Evolutionary conservation across 2,797 vertebrate species (phyloP), one percentile per base, ranked within the genome.

Genomic region (Centropyge bicolor): DNA sequence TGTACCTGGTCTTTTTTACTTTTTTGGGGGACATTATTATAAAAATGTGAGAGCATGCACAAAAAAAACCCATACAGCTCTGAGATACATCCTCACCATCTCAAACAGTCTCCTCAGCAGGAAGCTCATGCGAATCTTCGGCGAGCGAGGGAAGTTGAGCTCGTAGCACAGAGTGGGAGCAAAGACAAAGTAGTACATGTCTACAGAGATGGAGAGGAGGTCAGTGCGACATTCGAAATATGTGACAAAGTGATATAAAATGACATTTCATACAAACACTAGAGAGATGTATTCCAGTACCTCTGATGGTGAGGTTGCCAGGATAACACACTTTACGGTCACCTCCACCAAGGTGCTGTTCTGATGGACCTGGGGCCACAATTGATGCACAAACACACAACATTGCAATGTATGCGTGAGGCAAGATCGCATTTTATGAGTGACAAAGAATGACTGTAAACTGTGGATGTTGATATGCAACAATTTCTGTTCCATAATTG

Each of bases 81-180:
- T 70, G 22, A 63, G 8, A 74, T 17, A 19, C 79, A 78, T 71
- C 51, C 96, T 96, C 88, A 98, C 97, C 97, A 98, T 97, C 89
- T 98, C 97, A 60, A 96, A 92, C 62, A 98, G 91, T 69, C 97
- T 92, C 81, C 97, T 94, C 60, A 98, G 88, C 64, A 98, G 91
- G 89, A 98, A 98, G 31, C 96, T 92, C 92, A 96, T 96, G 27
- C 97, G 95, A 24, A 98, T 89, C 5, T 93, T 94, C 0, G 96
- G 91, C 3, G 97, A 97, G 19, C 97, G 96, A 1, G 97, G 97
- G 48, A 98, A 98, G 91, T 98, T 97, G 74, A 98, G 95, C 82
- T 98, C 97, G 0, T 98, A 98, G 92, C 97, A 98, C 75, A 98
- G 92, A 17, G 97, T 98, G 0, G 97, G 97, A 0, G 96, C 97